Conservation (phyloP, 2,797 vertebrate genomes). For the Ataeniobius toweri region DNA sequence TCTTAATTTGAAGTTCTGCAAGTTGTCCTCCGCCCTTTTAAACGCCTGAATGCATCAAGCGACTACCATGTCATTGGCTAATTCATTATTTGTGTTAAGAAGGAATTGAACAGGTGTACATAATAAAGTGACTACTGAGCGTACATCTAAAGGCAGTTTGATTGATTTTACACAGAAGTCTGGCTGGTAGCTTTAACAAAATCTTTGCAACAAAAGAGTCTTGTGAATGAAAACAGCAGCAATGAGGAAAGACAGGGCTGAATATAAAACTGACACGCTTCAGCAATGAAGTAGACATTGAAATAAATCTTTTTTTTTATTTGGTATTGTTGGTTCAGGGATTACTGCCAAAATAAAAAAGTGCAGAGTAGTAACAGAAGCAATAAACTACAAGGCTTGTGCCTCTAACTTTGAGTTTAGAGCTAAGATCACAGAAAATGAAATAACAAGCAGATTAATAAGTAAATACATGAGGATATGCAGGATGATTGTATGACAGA, state of each 20-base stretch:
- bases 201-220: neutral
- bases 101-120: no score
- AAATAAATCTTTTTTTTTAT: neutral
- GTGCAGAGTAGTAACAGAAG: neutral
- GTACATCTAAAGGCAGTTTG: no score
- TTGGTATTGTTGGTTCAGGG: neutral
- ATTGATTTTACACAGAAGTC: no score
- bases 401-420: neutral
- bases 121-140: no score
- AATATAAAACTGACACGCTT: neutral
- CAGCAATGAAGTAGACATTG: neutral
- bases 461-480: neutral
- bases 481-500: neutral
- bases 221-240: neutral
- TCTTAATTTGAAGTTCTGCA: no score
- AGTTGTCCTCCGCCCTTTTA: no score
- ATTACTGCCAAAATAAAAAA: constrained; percentile 1
- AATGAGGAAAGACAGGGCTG: neutral
- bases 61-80: no score
- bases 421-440: neutral
- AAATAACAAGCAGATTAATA: neutral
- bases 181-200: no score
- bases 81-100: no score
- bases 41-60: no score
- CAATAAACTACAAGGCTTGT: neutral